Conservation (phyloP, 1,140 invertebrate genomes). For the Drosophila sucinea region DNA sequence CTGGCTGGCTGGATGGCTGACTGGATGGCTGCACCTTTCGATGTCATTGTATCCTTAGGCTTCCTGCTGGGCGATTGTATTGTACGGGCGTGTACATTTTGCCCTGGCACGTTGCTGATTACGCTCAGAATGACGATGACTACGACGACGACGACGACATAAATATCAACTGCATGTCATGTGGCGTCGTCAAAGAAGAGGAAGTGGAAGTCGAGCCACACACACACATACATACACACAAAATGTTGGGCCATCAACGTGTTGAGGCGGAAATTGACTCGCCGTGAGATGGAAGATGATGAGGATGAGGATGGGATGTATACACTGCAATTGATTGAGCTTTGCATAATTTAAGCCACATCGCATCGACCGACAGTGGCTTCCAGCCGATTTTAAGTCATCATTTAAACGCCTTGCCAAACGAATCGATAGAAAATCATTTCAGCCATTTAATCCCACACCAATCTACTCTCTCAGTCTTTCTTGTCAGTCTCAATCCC, state of each 20-base stretch:
- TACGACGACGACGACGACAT: constrained; percentile 46
- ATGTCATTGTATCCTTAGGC: constrained; percentile 69
- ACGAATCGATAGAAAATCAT: constrained; percentile 51
- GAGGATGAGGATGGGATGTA: background rate
- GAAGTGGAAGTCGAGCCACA: constrained; percentile 31
- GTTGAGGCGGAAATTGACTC: constrained; percentile 74
- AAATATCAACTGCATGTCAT: constrained; percentile 66
- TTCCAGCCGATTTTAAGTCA: constrained; percentile 19
- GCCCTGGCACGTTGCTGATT: constrained; percentile 73
- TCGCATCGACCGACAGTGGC: background rate
- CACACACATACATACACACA: background rate
- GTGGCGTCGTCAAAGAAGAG: constrained; percentile 53
- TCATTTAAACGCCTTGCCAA: constrained; percentile 53
- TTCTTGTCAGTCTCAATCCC: constrained; percentile 1
- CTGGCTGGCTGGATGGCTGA: background rate
- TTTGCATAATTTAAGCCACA: constrained; percentile 64
- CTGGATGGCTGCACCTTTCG: constrained; percentile 8
- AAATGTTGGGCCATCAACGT: constrained; percentile 65
- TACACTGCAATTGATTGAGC: constrained; percentile 56
- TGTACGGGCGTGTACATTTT: constrained; percentile 28
- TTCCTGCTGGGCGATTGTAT: constrained; percentile 66
- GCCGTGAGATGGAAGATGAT: constrained; percentile 27
- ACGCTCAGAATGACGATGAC: constrained; percentile 41
- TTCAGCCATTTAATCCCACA: constrained; percentile 9
- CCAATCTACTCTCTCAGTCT: background rate